These are phyloP conservation scores for Drosophila meridiana DNA, from an alignment of 2,888 invertebrate species.

Conservation along the genomic window DNA sequence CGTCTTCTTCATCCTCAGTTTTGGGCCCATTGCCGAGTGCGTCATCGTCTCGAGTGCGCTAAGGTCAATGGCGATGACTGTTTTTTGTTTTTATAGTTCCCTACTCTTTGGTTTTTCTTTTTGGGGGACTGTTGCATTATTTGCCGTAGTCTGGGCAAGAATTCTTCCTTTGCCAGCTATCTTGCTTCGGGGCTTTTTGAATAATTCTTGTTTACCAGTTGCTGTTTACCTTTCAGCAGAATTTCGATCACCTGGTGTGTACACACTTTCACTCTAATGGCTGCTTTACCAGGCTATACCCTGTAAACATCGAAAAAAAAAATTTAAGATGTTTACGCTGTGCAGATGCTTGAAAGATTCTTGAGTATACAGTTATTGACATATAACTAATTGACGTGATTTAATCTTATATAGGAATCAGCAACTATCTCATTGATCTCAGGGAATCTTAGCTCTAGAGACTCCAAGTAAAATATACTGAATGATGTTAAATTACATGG, in stretches of 20 bases:
- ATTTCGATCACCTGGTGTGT: conserved; percentile 33
- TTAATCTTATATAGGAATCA: not conserved
- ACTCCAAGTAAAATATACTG: not conserved
- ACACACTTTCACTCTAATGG: conserved; percentile 47
- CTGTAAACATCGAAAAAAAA: not conserved
- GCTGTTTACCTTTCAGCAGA: conserved; percentile 27
- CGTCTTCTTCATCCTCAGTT: conserved; percentile 11
- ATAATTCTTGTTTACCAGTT: conserved; percentile 29
- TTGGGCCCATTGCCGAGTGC: conserved; percentile 26
- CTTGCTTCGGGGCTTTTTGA: not conserved
- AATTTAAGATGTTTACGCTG: not conserved
- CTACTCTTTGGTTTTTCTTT: not conserved
- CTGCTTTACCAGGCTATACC: not conserved
- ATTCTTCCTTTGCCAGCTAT: conserved; percentile 13
- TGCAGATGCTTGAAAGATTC: not conserved
- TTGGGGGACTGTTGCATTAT: conserved; percentile 13
- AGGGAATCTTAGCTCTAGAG: not conserved
- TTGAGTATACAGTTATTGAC: not conserved
- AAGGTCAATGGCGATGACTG: conserved; percentile 55
- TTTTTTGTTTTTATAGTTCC: not conserved
- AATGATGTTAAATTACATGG: not conserved
- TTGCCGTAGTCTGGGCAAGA: conserved; percentile 6
- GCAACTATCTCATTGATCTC: too few species aligned
- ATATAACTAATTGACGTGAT: not conserved
- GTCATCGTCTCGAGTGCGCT: conserved; percentile 35